Conservation (phyloP, 1,140 invertebrate species). For the Rhagoletis pomonella region DNA sequence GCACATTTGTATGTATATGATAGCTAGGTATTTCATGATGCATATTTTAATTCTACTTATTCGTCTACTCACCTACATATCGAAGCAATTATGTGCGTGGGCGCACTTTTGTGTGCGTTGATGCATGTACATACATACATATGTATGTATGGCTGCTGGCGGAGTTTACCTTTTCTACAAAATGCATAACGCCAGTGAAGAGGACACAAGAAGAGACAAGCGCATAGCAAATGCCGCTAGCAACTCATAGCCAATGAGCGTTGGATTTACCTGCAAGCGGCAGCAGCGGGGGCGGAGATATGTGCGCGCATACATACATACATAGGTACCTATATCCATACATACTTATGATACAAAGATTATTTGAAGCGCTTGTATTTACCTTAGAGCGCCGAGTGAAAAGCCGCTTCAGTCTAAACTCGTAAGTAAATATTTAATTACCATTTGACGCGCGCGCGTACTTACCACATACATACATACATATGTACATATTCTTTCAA, state of each 20-base stretch:
- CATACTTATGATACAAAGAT: neutral
- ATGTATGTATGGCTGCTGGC: neutral
- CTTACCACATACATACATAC: too few species aligned
- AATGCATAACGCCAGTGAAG: neutral
- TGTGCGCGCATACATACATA: neutral
- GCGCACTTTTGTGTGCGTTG: neutral
- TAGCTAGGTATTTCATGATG: too few species aligned
- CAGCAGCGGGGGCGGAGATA: neutral
- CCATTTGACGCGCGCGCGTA: neutral
- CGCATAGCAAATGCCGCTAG: neutral
- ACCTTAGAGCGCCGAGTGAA: too few species aligned
- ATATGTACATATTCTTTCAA: too few species aligned
- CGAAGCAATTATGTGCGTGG: neutral
- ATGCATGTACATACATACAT: neutral
- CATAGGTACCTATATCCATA: neutral
- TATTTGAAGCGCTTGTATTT: too few species aligned
- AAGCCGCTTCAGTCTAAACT: too few species aligned
- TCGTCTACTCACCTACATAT: neutral
- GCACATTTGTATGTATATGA: neutral
- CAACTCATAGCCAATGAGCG: neutral
- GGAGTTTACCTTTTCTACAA: neutral
- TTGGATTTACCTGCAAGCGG: neutral
- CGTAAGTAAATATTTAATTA: constrained; percentile 1
- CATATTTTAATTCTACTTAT: neutral
- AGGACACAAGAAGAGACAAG: too few species aligned